Evolutionary conservation across 2,888 invertebrate genomes (phyloP), one percentile per base, ranked within the genome.

Genomic region (Balanococcus diminutus): DNA sequence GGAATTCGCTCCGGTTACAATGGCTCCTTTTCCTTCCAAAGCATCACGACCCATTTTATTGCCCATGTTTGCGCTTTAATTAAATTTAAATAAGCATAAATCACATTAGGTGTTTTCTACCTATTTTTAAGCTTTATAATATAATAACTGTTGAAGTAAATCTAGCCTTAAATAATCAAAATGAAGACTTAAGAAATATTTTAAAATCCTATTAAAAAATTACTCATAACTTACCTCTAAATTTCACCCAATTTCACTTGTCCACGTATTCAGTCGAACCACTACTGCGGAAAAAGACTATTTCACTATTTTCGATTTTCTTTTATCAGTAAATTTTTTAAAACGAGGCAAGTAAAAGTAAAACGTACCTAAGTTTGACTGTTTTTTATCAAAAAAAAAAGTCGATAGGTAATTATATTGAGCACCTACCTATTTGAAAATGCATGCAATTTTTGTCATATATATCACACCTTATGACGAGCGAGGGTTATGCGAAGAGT

Each of bases 1-100:
- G n/a, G 88, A 88, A 84, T 88, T 88, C 16, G 87, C 88, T 28
- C 88, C 88, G 0, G 88, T 88, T 16, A 88, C 88, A 39, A 88
- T 83, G 8, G 88, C 88, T 14, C 87, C 87, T 84, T 86, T 84
- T 22, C 87, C 87, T 86, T 86, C 79, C 84, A 87, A 87, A 1
- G 87, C 86, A 16, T 87, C 87, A 22, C 84, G 31, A 16, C 84
- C 61, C 8, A 32, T 19, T 84, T 84, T 84, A 39, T 84, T 84
- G 11, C 84, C 84, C 84, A 84, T 84, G 4, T 39, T n/a, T 28
- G 19, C 1, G 11, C 9, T 39, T 32, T 8, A 81, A 32, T 9
- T 14, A 8, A 31, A 75, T 67, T 28, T 6, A n/a, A 16, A 46
- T 2, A 46, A 9, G 5, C 14, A 46, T 46, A n/a, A n/a, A n/a